These are phyloP conservation scores for Lysandra bellargus DNA, from an alignment of 2,888 invertebrate species.

Conservation along the genomic window DNA sequence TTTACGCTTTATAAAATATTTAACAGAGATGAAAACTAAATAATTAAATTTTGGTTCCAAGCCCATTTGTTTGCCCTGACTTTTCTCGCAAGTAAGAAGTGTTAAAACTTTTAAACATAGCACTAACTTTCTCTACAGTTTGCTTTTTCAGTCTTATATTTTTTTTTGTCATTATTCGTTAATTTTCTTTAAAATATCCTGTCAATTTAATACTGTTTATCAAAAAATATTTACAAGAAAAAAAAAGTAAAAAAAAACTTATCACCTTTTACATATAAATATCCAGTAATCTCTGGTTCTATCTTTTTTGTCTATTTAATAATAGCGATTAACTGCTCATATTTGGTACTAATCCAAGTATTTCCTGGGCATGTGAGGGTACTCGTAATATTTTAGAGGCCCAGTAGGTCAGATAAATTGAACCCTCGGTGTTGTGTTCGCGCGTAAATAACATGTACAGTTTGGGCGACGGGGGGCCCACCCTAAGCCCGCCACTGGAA, in stretches of 20 bases:
- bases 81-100: background rate
- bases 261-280: background rate
- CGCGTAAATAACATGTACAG: constrained; percentile 80
- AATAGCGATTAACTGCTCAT: background rate
- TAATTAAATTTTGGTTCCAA: background rate
- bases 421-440: constrained; percentile 78
- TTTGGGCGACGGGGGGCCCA: constrained; percentile 59
- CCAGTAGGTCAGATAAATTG: constrained; percentile 81
- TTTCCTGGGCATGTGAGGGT: constrained; percentile 1
- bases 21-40: background rate
- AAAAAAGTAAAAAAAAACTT: background rate
- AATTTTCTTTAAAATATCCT: no score
- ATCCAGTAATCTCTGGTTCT: background rate
- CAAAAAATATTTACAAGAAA: no score
- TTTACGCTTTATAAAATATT: background rate
- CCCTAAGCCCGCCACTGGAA: constrained; percentile 41
- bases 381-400: constrained; percentile 71
- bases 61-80: background rate
- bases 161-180: no score
- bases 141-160: no score
- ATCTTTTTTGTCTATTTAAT: background rate
- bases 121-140: background rate
- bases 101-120: no score
- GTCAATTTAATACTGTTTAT: no score
- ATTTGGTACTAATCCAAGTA: background rate